Conservation (phyloP, 2,797 vertebrate species). For the Echiichthys vipera region DNA sequence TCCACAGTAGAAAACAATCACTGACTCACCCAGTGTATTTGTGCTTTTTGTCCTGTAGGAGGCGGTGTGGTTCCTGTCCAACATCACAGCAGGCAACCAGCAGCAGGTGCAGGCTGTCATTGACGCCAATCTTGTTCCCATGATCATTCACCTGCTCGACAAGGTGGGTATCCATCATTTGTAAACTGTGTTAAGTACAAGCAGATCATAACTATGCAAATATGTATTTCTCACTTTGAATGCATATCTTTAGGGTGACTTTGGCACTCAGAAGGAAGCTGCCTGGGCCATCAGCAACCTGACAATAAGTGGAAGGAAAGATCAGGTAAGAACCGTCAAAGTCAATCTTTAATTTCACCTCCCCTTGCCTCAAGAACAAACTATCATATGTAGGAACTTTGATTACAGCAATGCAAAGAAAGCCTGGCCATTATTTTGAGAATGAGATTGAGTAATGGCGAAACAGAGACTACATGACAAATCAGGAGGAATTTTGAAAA, state of each 20-base stretch:
- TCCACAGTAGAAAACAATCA: neutral
- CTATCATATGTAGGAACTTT: neutral
- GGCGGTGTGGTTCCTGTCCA: constrained; percentile 99
- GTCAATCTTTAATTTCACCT: neutral
- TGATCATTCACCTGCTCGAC: constrained; percentile 99
- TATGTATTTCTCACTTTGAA: neutral
- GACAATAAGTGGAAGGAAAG: constrained; percentile 99
- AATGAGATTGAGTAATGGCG: neutral
- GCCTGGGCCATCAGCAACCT: constrained; percentile 99
- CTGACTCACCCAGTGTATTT: constrained; percentile 39
- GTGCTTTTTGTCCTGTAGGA: constrained; percentile 86
- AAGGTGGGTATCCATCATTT: constrained; percentile 85
- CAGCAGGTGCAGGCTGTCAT: constrained; percentile 99
- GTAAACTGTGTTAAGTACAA: neutral
- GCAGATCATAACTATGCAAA: accelerated
- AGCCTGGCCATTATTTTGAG: neutral
- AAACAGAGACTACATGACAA: neutral
- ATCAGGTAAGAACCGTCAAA: constrained; percentile 86
- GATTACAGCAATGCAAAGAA: neutral
- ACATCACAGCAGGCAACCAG: constrained; percentile 99
- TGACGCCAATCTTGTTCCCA: constrained; percentile 97
- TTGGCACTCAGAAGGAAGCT: constrained; percentile 99
- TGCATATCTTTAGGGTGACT: constrained; percentile 89
- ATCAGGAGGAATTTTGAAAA: neutral
- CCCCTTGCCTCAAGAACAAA: neutral